Evolutionary conservation across 2,888 invertebrate genomes (phyloP), one percentile per base, ranked within the genome.

Genomic region (Eustalomyia histrio): DNA sequence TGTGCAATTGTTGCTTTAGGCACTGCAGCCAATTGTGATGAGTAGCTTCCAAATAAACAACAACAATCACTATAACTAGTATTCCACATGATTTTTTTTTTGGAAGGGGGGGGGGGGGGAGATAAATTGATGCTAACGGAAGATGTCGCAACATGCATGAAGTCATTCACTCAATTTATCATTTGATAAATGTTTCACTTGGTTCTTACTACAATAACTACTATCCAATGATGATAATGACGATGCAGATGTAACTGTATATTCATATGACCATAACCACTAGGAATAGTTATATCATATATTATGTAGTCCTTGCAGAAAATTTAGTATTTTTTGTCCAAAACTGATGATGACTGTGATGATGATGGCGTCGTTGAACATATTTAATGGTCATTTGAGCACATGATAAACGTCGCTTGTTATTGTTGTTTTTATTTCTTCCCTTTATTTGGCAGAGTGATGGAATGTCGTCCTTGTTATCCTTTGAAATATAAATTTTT

Each of bases 381-480:
- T 89, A 88, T 89, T 90, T 89, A 89, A 89, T 89, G 89, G 89
- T 86, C 88, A 88, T 90, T 89, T 89, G 90, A 90, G 87, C 88
- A 88, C 87, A 88, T 90, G 89, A 89, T 90, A 89, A 89, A 89
- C 90, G 87, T 88, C 87, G 85, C 84, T 85, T 86, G 87, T 84
- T 85, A 86, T 85, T 86, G 87, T 67, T 50, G 21, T 29, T 73
- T 60, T 65, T 76, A 52, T 71, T 72, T 57, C 52, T 65, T 63
- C 55, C 43, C 35, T 75, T 74, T 21, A 76, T 12, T 74, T 67
- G 18, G 39, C 47, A 79, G 67, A 80, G 64, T 82, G 83, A 83
- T 81, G 83, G 83, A 83, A 83, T 83, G 83, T 83, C 76, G 68
- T 79, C 69, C 76, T 79, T 79, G 76, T 83, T 65, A 61, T 79